These are phyloP conservation scores for Botia kubotai DNA, from an alignment of 2,797 vertebrate species.

Conservation along the genomic window DNA sequence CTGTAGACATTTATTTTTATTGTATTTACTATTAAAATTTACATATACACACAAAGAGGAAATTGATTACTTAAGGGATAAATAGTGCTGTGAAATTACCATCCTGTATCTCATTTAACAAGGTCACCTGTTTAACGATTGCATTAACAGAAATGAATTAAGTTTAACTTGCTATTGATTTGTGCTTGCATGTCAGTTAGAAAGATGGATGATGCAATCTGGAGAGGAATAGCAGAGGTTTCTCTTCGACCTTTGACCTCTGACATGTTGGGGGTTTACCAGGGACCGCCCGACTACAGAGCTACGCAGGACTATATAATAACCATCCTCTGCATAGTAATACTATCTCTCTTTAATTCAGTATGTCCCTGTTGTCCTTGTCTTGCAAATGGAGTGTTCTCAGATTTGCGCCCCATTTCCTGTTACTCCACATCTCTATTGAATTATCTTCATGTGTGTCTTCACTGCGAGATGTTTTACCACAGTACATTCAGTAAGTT, in stretches of 20 bases:
- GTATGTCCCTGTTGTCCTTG: not conserved
- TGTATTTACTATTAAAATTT: not conserved
- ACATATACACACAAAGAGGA: not conserved
- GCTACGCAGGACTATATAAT: conserved; percentile 15
- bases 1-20: conserved; percentile 5
- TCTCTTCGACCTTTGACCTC: conserved; percentile 49
- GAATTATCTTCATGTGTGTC: conserved; percentile 9
- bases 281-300: not conserved
- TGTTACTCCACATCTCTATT: conserved; percentile 9
- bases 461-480: not conserved
- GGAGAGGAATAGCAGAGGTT: not conserved
- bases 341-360: conserved; percentile 16
- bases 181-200: conserved; percentile 18
- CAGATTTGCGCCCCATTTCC: conserved; percentile 26
- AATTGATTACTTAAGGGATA: not conserved
- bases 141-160: conserved; percentile 9
- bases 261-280: conserved; percentile 19
- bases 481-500: not conserved
- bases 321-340: not conserved
- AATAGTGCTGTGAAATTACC: not conserved
- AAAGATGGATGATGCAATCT: conserved; percentile 43
- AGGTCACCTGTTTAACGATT: not conserved
- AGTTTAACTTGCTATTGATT: conserved; percentile 1
- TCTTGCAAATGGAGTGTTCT: conserved; percentile 19
- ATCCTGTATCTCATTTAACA: not conserved